Base-by-base conservation (phyloP, 2,888 invertebrate species). In the Campoletis raptor region DNA sequence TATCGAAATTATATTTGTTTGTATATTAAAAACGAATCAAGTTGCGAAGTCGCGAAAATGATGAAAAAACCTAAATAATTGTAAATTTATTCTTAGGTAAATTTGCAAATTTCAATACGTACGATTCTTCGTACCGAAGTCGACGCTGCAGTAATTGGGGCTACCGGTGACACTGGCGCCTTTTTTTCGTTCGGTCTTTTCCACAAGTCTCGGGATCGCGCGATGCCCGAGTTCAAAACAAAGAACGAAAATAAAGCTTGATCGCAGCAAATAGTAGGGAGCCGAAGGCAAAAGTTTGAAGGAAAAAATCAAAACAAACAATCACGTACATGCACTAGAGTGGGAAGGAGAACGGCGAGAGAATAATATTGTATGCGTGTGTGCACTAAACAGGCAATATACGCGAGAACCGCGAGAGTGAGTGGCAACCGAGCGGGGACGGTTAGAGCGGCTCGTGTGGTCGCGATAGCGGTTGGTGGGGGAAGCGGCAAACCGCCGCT, bases 401-500 rank as follows among this genome's bases (percentile, higher is more conserved):
- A 12, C 45, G 70, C 18, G 52, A 54, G 67, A 30, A 2, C n/a
- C 61, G 45, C 45, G n/a, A 15, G 37, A 52, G n/a, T 21, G n/a
- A 37, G n/a, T 12, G 48, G 48, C 52, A 67, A 61, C 40, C 66
- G 78, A 78, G 52, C n/a, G 52, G 37, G 66, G 24, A 15, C 30
- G 64, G 24, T 6, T 24, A 37, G 40, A 40, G 57, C 24, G 30
- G 54, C 36, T 42, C 4, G 54, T 18, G 57, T 57, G 30, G 15
- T 52, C 36, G 64, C 30, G 5, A 45, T 21, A 79, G 40, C 30
- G 21, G 57, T 45, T 36, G 69, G 37, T n/a, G 70, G 89, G 90
- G 89, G 90, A 90, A 66, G 90, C 90, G 88, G 87, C 72, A 78
- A 73, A 77, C 57, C 37, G 67, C 77, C 73, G 89, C 90, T 90